These are phyloP conservation scores for Drosophila teissieri DNA, from an alignment of 1,140 invertebrate genomes.

Conservation along the genomic window DNA sequence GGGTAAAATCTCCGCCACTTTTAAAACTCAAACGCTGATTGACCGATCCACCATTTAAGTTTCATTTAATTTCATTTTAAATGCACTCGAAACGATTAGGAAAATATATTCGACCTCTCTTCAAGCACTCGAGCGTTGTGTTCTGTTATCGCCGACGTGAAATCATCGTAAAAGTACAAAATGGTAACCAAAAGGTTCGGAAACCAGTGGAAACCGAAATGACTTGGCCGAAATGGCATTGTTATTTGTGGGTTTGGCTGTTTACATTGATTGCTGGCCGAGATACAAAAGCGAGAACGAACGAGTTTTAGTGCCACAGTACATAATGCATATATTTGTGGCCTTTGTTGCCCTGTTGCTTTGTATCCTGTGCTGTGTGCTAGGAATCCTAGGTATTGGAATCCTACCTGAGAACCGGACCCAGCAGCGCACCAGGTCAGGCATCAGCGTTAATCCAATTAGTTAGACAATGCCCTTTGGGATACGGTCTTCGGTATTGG, in stretches of 20 bases:
- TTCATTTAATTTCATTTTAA: constrained; percentile 61
- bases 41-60: constrained; percentile 3
- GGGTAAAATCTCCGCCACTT: constrained; percentile 8
- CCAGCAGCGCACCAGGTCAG: constrained; percentile 35
- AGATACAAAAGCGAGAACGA: constrained; percentile 46
- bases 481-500: constrained; percentile 11
- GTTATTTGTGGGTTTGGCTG: constrained; percentile 33
- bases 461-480: constrained; percentile 60
- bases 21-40: neutral
- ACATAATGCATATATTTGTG: constrained; percentile 14
- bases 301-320: constrained; percentile 23
- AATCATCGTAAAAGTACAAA: constrained; percentile 58
- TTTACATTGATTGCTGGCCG: constrained; percentile 59
- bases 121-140: constrained; percentile 41
- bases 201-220: constrained; percentile 39
- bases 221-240: constrained; percentile 60
- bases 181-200: constrained; percentile 47
- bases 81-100: constrained; percentile 53
- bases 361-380: constrained; percentile 29
- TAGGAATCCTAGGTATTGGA: neutral
- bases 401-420: constrained; percentile 37
- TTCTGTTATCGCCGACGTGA: constrained; percentile 45
- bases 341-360: constrained; percentile 15
- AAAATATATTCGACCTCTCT: constrained; percentile 18
- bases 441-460: constrained; percentile 75